Base-by-base conservation (phyloP, 2,888 invertebrate species). In the Pristionchus japonicus region DNA sequence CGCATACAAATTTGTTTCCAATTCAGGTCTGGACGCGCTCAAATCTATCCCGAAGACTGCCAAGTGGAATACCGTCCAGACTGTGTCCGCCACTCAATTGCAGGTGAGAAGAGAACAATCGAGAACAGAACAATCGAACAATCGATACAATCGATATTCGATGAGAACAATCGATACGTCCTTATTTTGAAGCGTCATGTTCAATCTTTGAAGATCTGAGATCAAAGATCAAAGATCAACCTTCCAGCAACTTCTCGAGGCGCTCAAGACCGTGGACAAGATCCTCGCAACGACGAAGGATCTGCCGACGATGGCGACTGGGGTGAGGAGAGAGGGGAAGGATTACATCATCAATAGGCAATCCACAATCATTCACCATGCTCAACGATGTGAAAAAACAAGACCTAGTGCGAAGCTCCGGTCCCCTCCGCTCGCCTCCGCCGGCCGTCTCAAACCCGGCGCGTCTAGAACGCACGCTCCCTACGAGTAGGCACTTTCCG, bases 221-320 rank as follows among this genome's bases (percentile, higher is more conserved):
- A 70, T 34, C 34, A 70, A 34, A 70, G 70, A 74, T 20, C 40
- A 40, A 40, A 74, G 37, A 77, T 23, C n/a, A 27, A n/a, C 23
- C 40, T 47, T 64, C 3, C 85, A 85, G 85, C 82, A 52, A 83
- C 82, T 85, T 1, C 85, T 85, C 43, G 85, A 85, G 3, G 43
- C 40, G 23, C 85, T 85, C 13, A 57, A 64, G 47, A 85, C 64
- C 3, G 61, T 85, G 17, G 64, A 85, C 61, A 57, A 85, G 64
- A 85, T 85, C n/a, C 85, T 85, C 31, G 64, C 85, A 27, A 85
- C 85, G n/a, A 64, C 85, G 40, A 85, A 85, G 43, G 85, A 85
- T 64, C 61, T 85, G 13, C 40, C 85, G 6, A 64, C 64, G n/a
- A 37, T 85, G 23, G 43, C 43, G 1, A 13, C 64, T n/a, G 61